phyloP scores from a whole-genome alignment of 2,888 invertebrate genomes.

The Lasioglossum calceatum region DNA sequence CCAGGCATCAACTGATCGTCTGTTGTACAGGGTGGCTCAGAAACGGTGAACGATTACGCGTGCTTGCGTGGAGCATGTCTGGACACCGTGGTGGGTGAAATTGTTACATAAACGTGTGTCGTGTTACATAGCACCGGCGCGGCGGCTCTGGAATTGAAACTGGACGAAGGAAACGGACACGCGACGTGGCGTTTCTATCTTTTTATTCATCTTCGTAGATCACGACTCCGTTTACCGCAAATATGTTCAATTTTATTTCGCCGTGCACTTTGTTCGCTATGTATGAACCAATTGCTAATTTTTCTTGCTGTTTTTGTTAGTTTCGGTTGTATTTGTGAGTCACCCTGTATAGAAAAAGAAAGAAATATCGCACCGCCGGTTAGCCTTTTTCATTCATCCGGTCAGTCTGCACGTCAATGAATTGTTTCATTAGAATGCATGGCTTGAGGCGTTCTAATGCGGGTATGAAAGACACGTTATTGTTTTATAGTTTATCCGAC shows the following conservation, averaged over 20 bases:
- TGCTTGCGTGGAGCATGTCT: background rate
- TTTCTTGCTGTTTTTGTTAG: too few relatives aligned
- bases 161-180: background rate
- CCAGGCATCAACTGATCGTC: background rate
- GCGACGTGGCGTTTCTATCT: background rate
- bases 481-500: constrained; percentile 4
- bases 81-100: background rate
- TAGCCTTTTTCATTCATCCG: constrained; percentile 30
- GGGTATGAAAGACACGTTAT: background rate
- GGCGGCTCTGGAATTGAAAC: background rate
- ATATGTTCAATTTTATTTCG: background rate
- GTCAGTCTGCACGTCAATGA: constrained; percentile 19
- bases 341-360: background rate
- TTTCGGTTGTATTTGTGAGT: background rate
- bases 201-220: too few relatives aligned
- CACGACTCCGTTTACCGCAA: background rate
- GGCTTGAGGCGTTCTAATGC: background rate
- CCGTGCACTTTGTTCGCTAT: background rate
- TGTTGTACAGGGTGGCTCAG: background rate
- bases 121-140: background rate
- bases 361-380: background rate
- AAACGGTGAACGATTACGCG: background rate
- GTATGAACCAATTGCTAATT: too few relatives aligned
- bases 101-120: background rate
- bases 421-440: constrained; percentile 39